phyloP scores from a whole-genome alignment of 1,140 invertebrate species.

The Lepidurus couesii region DNA sequence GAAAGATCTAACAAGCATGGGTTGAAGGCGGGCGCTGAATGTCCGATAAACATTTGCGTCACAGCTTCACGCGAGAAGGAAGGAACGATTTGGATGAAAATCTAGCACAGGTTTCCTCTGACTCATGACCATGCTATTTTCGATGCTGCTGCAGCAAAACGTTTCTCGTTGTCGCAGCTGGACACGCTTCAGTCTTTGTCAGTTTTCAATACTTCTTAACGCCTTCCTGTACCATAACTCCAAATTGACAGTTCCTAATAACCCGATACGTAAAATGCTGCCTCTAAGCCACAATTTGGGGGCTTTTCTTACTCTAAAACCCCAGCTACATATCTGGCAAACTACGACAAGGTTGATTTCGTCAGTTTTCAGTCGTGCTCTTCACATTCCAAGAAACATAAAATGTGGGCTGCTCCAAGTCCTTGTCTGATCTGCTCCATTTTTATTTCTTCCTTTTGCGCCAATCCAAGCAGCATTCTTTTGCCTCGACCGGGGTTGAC shows the following conservation, averaged over 20 bases:
- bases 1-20: not conserved
- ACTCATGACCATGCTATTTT: constrained; percentile 19
- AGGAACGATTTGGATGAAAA: constrained; percentile 14
- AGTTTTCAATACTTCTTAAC: not conserved
- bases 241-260: no score
- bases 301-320: no score
- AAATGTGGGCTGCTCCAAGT: not conserved
- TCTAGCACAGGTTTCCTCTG: constrained; percentile 18
- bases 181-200: not conserved
- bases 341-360: no score
- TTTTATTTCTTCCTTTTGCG: not conserved
- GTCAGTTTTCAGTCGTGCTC: no score
- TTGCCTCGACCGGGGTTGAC: not conserved
- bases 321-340: no score
- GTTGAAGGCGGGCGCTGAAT: not conserved
- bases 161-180: not conserved
- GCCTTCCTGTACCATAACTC: not conserved
- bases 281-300: no score
- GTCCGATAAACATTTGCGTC: constrained; percentile 3
- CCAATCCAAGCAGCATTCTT: constrained; percentile 14
- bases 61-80: constrained; percentile 17
- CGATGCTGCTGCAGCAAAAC: constrained; percentile 1
- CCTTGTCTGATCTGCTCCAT: not conserved
- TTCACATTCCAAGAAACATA: not conserved
- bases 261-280: no score